Base-by-base conservation (phyloP, 2,888 invertebrate genomes). In the Eupithecia inturbata region DNA sequence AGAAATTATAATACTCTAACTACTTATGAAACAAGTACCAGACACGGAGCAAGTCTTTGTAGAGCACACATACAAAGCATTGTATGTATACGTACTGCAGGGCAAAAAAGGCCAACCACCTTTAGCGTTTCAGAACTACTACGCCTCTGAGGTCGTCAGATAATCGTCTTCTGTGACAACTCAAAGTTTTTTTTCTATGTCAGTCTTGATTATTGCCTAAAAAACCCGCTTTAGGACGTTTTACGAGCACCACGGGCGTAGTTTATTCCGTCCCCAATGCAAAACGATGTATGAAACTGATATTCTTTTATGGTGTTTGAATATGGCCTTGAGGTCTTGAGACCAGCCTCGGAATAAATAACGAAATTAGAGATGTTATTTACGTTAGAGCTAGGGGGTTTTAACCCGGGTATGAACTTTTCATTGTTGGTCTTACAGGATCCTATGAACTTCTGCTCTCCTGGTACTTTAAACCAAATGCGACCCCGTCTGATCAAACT, bases 311-410 rank as follows among this genome's bases (percentile, higher is more conserved):
- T 76, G 72, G 73, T 70, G 67, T 76, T 71, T 72, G 73, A 76
- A 78, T 78, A 78, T 76, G 77, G 76, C 78, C 80, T 80, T 77
- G 68, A 79, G 72, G 77, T 77, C 80, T 79, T 77, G 67, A 79
- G 75, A 78, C 64, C 74, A 73, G 60, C 22, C 72, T 28, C 31
- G 62, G 79, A 80, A 80, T 81, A 74, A 74, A 64, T 76, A 76
- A 77, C 73, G 69, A 66, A 22, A 64, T 36, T 22, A n/a, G 64
- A 64, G 64, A 64, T n/a, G n/a, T 64, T 63, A 64, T 36, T 64
- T 33, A 64, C 10, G 12, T 19, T 22, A 36, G 19, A 62, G 62
- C 57, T 12, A 53, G 22, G 57, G 9, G 26, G 53, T 26, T 57
- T 19, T 57, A 5, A 57, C 3, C 57, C 22, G 26, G 22, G 57